Evolutionary conservation across 2,888 invertebrate species (phyloP), one percentile per base, ranked within the genome.

Genomic region (Hypomecis atomaria): DNA sequence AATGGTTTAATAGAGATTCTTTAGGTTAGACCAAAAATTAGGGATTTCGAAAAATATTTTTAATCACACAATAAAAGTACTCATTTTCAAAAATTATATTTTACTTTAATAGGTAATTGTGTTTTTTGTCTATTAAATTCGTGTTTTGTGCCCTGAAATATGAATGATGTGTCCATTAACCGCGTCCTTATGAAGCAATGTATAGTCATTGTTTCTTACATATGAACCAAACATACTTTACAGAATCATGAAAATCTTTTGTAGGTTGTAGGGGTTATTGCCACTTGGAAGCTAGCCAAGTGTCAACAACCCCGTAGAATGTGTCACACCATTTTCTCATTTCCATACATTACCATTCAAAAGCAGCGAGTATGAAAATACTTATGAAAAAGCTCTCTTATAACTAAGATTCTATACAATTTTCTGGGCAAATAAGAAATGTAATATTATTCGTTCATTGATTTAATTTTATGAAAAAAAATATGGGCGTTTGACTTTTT

Each of bases 301-400:
- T 56, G 57, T 52, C 60, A 48, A 53, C 53, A 53, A 65, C 60
- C 65, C 34, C 13, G 4, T 48, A 57, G 13, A 60, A 61, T 65
- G 53, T 65, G 60, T 65, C 57, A 60, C 57, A 58, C 57, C 23
- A 57, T 57, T 57, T 50, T 54, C 60, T 60, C 60, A 65, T 61
- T 65, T 48, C 40, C 65, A 65, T 61, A 53, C 11, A 57, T 60
- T 57, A 65, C 57, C 53, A 65, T 65, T 63, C 53, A 13, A 65
- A 57, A 60, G 38, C 13, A 59, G 60, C 56, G 48, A 40, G 50
- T 45, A 10, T 45, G 54, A 37, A 55, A 44, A 36, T 43, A 44
- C 45, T 56, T 23, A 10, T 40, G 5, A 43, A 40, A 54, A 59
- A 64, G 40, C 43, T 55, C 56, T 43, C 55, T 55, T 44, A 52